Evolutionary conservation across 2,113 vertebrate genomes (phyloP), one percentile per base, ranked within the genome.

Genomic region (Gasterosteus nipponicus): DNA sequence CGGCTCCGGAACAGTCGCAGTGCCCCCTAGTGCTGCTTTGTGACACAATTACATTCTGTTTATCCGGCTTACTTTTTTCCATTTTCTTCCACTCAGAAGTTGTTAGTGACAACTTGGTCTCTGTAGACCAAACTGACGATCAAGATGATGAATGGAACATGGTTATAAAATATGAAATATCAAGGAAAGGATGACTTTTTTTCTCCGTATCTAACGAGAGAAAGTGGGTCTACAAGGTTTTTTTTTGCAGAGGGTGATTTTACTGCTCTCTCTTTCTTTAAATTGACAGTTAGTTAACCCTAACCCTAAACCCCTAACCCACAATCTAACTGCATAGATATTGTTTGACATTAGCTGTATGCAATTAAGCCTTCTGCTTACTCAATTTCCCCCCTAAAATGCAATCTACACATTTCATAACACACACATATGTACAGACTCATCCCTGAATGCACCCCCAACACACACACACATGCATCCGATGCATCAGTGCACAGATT

Each of bases 1-100:
- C 10, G 57, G 18, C 10, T 76, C 46, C 56, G 78, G 83, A 87
- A 26, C 85, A 81, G 87, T 87, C 82, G 87, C 83, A 90, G 89
- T 90, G 90, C 89, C 90, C 87, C 87, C 92, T 93, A 90, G 88
- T 91, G 91, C 63, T 78, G 41, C 60, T 35, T 26, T 69, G 26
- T 59, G 29, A 38, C 75, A 73, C 69, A 73, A 44, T 59, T 51
- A 63, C 73, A 78, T 56, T 26, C 31, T 69, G 58, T 70, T 72
- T 38, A 47, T 73, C 33, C 10, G 46, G n/a, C 42, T 69, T 31
- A 12, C 22, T 69, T 62, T 80, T 78, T 82, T 26, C 22, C 75
- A 75, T 79, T 73, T 78, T n/a, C 72, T 62, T 49, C 58, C 35
- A 41, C 60, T 73, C 62, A 59, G 68, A 80, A 75, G 78, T 78